phyloP scores from a whole-genome alignment of 1,140 invertebrate species.

The Plodia interpunctella region DNA sequence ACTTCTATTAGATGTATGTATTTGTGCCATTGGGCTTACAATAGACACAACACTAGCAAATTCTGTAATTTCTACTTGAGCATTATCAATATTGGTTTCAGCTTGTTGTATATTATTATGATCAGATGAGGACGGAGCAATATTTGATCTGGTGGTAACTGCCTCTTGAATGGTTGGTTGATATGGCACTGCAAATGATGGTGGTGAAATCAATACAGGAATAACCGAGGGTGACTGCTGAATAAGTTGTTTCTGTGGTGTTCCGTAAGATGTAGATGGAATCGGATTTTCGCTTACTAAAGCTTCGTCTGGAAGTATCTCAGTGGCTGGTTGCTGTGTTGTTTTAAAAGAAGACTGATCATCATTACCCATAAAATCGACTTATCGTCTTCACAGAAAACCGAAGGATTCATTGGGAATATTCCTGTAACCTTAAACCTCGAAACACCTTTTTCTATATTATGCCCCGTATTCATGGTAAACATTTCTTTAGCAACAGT shows the following conservation, averaged over 20 bases:
- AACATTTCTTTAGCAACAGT: no score
- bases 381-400: slow-evolving; percentile 14
- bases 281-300: not conserved
- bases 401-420: slow-evolving; percentile 14
- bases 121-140: no score
- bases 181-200: not conserved
- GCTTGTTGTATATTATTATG: not conserved
- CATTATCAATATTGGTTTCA: no score
- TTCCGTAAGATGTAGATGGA: not conserved
- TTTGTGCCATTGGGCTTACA: slow-evolving; percentile 11
- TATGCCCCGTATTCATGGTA: no score
- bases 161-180: no score
- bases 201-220: not conserved
- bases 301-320: not conserved
- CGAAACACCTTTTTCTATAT: slow-evolving; percentile 17
- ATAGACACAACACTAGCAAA: not conserved
- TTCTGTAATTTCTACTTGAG: no score
- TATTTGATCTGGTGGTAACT: no score
- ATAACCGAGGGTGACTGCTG: not conserved
- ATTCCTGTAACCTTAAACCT: slow-evolving; percentile 13
- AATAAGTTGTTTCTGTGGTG: not conserved
- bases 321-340: not conserved
- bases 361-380: not conserved
- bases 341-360: not conserved
- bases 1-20: slow-evolving; percentile 8